These are phyloP conservation scores for Bombus superbus DNA, from an alignment of 1,140 invertebrate species.

Conservation along the genomic window DNA sequence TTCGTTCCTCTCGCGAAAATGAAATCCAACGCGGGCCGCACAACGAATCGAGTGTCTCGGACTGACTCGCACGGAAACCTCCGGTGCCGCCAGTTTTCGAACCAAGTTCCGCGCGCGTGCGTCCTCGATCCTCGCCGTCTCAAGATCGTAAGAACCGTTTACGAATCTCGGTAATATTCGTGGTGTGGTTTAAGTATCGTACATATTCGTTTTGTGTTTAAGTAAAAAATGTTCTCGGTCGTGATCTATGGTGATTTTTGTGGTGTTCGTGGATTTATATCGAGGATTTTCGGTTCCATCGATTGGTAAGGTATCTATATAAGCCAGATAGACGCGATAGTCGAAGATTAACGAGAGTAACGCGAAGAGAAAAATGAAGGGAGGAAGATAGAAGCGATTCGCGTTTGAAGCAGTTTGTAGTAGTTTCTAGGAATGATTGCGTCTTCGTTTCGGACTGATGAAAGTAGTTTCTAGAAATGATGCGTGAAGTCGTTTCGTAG, in stretches of 20 bases:
- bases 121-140: neutral
- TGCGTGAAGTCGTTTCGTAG: neutral
- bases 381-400: neutral
- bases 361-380: neutral
- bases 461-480: neutral
- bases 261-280: neutral
- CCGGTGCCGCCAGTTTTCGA: conserved; percentile 38
- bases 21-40: neutral
- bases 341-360: neutral
- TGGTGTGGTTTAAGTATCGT: too few relatives aligned
- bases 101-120: conserved; percentile 11
- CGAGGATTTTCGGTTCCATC: neutral
- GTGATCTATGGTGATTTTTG: neutral
- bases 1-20: neutral
- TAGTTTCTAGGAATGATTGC: neutral
- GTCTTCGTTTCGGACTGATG: neutral
- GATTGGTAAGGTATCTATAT: conserved; percentile 21
- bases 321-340: neutral
- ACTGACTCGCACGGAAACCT: neutral
- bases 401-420: neutral
- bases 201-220: neutral
- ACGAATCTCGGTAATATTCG: too few relatives aligned
- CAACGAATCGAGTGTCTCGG: neutral
- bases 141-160: neutral
- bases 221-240: neutral